Conservation (phyloP, 2,888 invertebrate genomes). For the Yponomeuta cagnagella region DNA sequence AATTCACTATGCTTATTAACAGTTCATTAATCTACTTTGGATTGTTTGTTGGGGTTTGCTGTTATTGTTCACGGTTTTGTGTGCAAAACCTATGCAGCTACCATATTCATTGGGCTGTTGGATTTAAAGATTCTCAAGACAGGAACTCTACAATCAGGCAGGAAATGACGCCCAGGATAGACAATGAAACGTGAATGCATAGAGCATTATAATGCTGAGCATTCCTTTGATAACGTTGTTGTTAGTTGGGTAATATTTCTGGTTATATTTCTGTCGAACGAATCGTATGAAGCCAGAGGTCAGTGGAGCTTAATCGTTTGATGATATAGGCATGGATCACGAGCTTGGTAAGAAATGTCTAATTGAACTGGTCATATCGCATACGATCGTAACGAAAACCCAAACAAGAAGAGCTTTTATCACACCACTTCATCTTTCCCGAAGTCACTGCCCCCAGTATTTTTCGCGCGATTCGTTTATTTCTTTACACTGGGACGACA, state of each 20-base stretch:
- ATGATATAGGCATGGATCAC: background rate
- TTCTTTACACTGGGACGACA: slow-evolving; percentile 11
- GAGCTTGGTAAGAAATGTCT: background rate
- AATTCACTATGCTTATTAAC: background rate
- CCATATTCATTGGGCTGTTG: background rate
- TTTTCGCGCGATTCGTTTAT: slow-evolving; percentile 2
- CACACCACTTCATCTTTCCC: background rate
- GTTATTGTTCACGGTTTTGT: background rate
- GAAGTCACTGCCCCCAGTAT: slow-evolving; percentile 9
- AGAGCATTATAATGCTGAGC: background rate
- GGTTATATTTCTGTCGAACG: background rate
- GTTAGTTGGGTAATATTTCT: background rate
- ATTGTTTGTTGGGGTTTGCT: too few species aligned
- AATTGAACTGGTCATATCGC: background rate
- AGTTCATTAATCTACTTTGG: too few species aligned
- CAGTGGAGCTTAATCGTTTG: background rate
- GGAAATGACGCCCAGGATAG: background rate
- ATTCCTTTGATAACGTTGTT: background rate
- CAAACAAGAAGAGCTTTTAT: background rate
- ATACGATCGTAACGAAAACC: background rate
- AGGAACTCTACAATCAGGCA: background rate
- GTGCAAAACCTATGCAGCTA: background rate
- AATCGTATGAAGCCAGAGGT: background rate
- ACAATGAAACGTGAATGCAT: background rate
- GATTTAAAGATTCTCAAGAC: background rate